Conservation (phyloP, 2,888 invertebrate species). For the Lasioglossum villosulum region DNA sequence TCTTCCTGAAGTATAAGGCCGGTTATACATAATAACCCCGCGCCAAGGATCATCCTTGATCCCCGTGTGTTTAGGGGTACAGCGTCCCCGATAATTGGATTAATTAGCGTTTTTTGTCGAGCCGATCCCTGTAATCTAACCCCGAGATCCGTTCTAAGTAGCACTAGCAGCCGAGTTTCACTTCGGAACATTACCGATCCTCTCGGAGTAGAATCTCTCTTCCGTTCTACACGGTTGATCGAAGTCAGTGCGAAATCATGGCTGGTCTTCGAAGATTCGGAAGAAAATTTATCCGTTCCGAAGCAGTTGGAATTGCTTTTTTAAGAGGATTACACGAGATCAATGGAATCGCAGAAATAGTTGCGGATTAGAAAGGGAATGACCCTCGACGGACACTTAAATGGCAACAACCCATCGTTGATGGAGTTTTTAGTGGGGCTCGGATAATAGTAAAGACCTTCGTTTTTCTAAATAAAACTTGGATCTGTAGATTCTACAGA, state of each 20-base stretch:
- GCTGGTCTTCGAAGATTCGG: background rate
- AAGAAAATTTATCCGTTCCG: background rate
- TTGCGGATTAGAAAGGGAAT: background rate
- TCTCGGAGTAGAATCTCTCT: background rate
- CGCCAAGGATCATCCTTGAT: slow-evolving; percentile 62
- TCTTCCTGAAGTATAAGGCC: slow-evolving; percentile 71
- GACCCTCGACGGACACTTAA: background rate
- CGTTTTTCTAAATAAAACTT: background rate
- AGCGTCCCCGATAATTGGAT: slow-evolving; percentile 80
- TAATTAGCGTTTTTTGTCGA: slow-evolving; percentile 78
- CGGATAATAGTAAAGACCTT: background rate
- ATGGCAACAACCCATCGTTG: background rate
- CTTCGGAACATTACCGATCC: background rate
- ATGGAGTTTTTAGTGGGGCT: background rate
- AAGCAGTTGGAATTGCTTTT: too few relatives aligned
- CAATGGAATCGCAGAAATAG: background rate
- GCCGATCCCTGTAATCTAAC: slow-evolving; percentile 77
- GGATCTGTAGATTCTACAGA: background rate
- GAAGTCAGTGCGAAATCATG: background rate
- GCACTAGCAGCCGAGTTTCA: background rate
- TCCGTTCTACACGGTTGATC: background rate
- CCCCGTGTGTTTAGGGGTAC: slow-evolving; percentile 59
- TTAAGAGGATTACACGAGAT: too few relatives aligned
- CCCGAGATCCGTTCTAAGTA: slow-evolving; percentile 45
- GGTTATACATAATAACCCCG: slow-evolving; percentile 71